These are phyloP conservation scores for Tympanuchus pallidicinctus DNA, from an alignment of 2,113 vertebrate species.

Conservation along the genomic window DNA sequence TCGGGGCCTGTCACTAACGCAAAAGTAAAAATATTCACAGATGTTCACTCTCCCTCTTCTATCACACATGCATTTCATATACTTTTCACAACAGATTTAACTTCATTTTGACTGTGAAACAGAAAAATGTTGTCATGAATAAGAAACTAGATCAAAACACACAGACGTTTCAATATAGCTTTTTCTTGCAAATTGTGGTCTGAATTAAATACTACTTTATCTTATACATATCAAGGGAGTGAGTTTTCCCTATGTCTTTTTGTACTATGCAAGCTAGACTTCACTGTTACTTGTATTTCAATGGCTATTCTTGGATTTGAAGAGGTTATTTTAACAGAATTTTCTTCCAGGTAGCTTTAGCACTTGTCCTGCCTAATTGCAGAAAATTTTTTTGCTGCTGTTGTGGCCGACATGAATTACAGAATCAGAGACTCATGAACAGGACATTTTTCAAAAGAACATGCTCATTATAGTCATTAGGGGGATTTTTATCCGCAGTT, in stretches of 20 bases:
- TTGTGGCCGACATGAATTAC: not conserved
- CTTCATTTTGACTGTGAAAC: not conserved
- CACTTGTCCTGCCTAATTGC: not conserved
- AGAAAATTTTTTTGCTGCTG: not conserved
- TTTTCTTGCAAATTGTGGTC: not conserved
- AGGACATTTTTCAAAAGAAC: not conserved
- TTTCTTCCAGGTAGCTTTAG: not conserved
- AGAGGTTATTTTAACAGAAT: not conserved
- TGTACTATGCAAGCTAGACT: not conserved
- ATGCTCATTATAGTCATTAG: not conserved
- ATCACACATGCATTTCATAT: not conserved
- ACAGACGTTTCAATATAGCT: not conserved
- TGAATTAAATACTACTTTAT: not conserved
- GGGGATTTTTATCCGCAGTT: not conserved
- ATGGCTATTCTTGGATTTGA: not conserved
- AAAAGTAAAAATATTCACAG: not conserved
- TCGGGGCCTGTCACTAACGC: not conserved
- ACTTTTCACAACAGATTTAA: not conserved
- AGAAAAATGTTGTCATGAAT: not conserved
- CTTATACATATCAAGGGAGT: not conserved
- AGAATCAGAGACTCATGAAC: not conserved
- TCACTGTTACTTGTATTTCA: not conserved
- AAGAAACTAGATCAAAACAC: not conserved
- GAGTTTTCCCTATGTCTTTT: not conserved
- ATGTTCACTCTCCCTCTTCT: not conserved